Base-by-base conservation (phyloP, 2,888 invertebrate genomes). In the Latrodectus hesperus region DNA sequence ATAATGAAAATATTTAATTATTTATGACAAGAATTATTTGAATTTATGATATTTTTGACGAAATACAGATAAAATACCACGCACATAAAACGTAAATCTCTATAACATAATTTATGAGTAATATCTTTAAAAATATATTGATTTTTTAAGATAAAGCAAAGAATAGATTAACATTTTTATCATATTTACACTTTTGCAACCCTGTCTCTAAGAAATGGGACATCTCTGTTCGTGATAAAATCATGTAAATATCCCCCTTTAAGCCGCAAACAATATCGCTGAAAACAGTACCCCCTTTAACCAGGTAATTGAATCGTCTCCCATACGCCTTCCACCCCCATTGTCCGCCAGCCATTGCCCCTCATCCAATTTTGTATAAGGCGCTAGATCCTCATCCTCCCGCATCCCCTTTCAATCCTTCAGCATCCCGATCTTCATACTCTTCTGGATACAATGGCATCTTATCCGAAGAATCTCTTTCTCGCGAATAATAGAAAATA, bases 391-490 rank as follows among this genome's bases (percentile, higher is more conserved):
- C 55, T 55, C 55, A 11, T 55, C 55, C 55, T 55, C 55, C 55
- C 55, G 55, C 55, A 55, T 55, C 55, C 8, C 55, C 16, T 55
- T 55, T 55, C 55, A 55, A 55, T 55, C 55, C 55, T 55, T 16
- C 55, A 16, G 55, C 55, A 55, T 55, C 11, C 55, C 16, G 55
- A 55, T 55, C 26, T 53, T 16, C 51, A 22, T 49, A 16, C 64
- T 64, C 38, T 9, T 16, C 49, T 52, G 55, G 55, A 60, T 74
- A 60, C 60, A 60, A 55, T 74, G 55, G 52, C 26, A 17, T 38
- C 75, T 64, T 75, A 75, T 75, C 75, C 49, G 22, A 9, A 12
- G 49, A n/a, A 53, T 52, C 73, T 53, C 53, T 74, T 74, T 74
- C 55, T 17, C 53, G 26, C 16, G 64, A 38, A 51, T 75, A 75